Conservation (phyloP, 1,140 invertebrate genomes). For the Calycopis cecrops region DNA sequence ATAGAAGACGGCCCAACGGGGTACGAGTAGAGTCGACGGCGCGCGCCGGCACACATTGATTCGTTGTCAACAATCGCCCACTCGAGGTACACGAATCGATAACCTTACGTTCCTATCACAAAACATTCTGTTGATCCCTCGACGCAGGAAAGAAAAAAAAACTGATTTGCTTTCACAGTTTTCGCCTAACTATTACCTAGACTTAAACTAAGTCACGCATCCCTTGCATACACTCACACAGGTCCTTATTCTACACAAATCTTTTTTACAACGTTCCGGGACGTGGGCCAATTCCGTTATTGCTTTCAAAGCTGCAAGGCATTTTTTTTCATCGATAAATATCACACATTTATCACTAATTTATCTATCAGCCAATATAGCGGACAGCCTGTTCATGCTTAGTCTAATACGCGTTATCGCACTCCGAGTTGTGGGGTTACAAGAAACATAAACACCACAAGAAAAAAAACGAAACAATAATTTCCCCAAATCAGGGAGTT, state of each 20-base stretch:
- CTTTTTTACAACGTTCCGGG: slow-evolving; percentile 54
- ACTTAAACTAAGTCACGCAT: slow-evolving; percentile 58
- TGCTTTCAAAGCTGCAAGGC: slow-evolving; percentile 60
- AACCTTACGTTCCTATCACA: slow-evolving; percentile 43
- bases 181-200: slow-evolving; percentile 70
- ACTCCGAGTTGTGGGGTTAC: not conserved
- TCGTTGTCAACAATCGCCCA: slow-evolving; percentile 59
- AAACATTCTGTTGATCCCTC: slow-evolving; percentile 64
- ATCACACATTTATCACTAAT: slow-evolving; percentile 61
- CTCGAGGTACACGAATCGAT: slow-evolving; percentile 41
- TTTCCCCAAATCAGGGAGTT: too few species aligned
- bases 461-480: too few species aligned
- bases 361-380: slow-evolving; percentile 43
- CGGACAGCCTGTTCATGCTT: slow-evolving; percentile 37
- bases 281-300: slow-evolving; percentile 61
- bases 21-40: slow-evolving; percentile 28
- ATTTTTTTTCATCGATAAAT: slow-evolving; percentile 42
- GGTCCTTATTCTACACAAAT: slow-evolving; percentile 52
- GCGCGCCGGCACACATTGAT: slow-evolving; percentile 30
- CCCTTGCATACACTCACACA: slow-evolving; percentile 37
- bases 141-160: slow-evolving; percentile 62
- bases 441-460: too few species aligned
- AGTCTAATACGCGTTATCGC: slow-evolving; percentile 31
- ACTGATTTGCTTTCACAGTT: slow-evolving; percentile 58
- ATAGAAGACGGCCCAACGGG: slow-evolving; percentile 23